Evolutionary conservation across 2,113 vertebrate genomes (phyloP).

Genomic region (Todiramphus saurophagus): DNA sequence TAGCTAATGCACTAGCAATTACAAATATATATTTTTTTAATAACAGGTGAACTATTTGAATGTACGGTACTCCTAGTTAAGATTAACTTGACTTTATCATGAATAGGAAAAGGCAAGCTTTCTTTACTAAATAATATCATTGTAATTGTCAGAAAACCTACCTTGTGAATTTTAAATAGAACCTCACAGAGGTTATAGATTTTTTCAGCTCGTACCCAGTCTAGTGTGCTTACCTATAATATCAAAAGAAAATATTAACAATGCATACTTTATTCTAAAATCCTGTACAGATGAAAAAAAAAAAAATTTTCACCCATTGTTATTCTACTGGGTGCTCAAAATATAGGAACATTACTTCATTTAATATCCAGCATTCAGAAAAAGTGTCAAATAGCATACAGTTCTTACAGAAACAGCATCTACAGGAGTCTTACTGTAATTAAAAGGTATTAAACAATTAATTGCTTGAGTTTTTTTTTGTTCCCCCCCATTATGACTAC

Average conservation of each 20-base stretch:
- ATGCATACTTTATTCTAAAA: background rate
- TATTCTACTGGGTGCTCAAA: background rate
- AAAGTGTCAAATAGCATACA: background rate
- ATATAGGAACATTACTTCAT: background rate
- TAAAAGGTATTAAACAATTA: background rate
- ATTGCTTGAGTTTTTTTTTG: background rate
- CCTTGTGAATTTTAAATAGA: conserved; percentile 95
- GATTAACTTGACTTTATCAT: background rate
- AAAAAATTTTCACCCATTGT: background rate
- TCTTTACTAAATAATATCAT: background rate
- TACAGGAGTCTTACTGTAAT: background rate
- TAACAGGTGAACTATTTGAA: background rate
- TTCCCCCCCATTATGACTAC: background rate
- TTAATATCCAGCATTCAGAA: background rate
- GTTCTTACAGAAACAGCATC: background rate
- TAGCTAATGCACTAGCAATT: background rate
- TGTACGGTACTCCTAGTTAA: background rate
- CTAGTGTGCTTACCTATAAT: conserved; percentile 82
- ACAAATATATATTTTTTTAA: background rate
- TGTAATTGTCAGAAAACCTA: conserved; percentile 48
- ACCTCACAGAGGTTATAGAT: conserved; percentile 96
- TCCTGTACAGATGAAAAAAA: background rate
- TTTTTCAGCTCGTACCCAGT: conserved; percentile 89
- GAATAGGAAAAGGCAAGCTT: background rate
- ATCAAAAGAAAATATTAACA: conserved; percentile 20